Conservation (phyloP, 2,888 invertebrate species). For the Steinernema scapterisci region DNA sequence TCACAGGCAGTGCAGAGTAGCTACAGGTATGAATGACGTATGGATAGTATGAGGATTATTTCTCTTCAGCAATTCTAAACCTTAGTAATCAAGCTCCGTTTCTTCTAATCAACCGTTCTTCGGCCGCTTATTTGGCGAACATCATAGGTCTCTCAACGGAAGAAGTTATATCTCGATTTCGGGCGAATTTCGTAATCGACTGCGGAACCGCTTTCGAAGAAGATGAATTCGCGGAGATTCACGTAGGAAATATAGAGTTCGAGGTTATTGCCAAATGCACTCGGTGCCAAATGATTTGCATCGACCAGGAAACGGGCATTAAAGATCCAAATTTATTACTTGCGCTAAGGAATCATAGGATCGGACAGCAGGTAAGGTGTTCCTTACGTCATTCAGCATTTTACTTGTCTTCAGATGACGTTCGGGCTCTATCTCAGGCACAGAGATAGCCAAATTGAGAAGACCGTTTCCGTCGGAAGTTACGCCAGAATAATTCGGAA, state of each 20-base stretch:
- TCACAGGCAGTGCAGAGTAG: background rate
- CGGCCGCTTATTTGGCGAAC: conserved; percentile 74
- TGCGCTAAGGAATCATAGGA: conserved; percentile 65
- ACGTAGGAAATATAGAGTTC: conserved; percentile 73
- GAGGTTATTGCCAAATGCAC: conserved; percentile 76
- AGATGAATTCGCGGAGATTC: conserved; percentile 75
- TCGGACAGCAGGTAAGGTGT: conserved; percentile 49
- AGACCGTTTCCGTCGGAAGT: conserved; percentile 5
- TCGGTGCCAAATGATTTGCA: conserved; percentile 93
- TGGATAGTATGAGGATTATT: background rate
- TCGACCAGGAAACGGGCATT: conserved; percentile 83
- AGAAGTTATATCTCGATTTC: conserved; percentile 75
- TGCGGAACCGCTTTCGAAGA: conserved; percentile 76
- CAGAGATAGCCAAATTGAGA: background rate
- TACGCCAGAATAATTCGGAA: background rate
- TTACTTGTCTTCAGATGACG: conserved; percentile 52
- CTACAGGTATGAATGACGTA: background rate
- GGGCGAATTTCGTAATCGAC: conserved; percentile 85
- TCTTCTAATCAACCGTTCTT: conserved; percentile 80
- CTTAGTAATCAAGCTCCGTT: conserved; percentile 84
- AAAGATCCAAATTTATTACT: conserved; percentile 69
- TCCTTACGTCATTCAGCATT: background rate
- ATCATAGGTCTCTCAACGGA: conserved; percentile 71
- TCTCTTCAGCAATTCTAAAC: conserved; percentile 37
- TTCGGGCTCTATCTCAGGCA: conserved; percentile 55